Conservation (phyloP, 1,140 invertebrate species). For the Euura lappo region DNA sequence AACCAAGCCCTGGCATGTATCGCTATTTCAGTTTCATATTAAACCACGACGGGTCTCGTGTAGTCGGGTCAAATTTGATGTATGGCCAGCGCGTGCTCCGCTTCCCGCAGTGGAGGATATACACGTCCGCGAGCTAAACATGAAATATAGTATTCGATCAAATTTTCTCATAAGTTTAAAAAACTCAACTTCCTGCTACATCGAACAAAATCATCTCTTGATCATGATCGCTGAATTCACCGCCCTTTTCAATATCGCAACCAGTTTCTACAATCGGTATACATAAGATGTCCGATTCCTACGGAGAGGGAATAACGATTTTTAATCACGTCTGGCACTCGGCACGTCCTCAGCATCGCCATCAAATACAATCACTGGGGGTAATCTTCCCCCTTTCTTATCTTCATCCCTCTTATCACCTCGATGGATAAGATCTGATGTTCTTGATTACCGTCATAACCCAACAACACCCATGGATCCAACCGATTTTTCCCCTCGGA, state of each 20-base stretch:
- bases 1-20: slow-evolving; percentile 41
- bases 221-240: no score
- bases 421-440: no score
- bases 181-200: no score
- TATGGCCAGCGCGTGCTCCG: slow-evolving; percentile 57
- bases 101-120: slow-evolving; percentile 44
- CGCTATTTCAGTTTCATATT: slow-evolving; percentile 63
- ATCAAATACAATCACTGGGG: slow-evolving; percentile 41
- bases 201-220: no score
- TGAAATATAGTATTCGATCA: slow-evolving; percentile 61
- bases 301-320: background rate
- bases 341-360: slow-evolving; percentile 32
- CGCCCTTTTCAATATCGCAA: no score
- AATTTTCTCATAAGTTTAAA: slow-evolving; percentile 55
- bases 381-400: slow-evolving; percentile 3
- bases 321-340: slow-evolving; percentile 36
- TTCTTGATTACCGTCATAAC: no score
- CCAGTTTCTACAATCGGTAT: no score
- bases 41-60: slow-evolving; percentile 39
- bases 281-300: background rate
- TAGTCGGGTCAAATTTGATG: slow-evolving; percentile 48
- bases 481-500: slow-evolving; percentile 38
- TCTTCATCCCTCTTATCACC: background rate
- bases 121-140: slow-evolving; percentile 43
- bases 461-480: no score